A percentile compares a stretch with the other conserved stretches of the same genome.
Evolutionary conservation across 2,888 invertebrate species (phyloP).

Genomic region (Netelia melanura): DNA sequence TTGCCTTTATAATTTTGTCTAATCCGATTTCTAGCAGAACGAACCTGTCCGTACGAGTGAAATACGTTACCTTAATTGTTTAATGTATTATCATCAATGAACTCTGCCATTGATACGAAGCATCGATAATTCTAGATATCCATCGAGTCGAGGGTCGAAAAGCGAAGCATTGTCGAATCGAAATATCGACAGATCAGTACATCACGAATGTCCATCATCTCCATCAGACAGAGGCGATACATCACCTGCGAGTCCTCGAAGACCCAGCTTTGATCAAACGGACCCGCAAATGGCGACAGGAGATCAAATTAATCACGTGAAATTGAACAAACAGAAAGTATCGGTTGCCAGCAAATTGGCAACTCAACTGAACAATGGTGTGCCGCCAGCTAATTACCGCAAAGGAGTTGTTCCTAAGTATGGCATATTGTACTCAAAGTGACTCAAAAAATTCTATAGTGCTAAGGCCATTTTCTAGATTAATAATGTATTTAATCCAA

Average conservation of each 20-base stretch:
- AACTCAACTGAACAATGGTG: constrained; percentile 74
- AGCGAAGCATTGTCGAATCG: constrained; percentile 23
- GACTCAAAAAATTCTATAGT: background rate
- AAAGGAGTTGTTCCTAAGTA: constrained; percentile 84
- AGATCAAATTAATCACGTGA: constrained; percentile 71
- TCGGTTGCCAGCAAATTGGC: constrained; percentile 75
- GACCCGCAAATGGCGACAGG: constrained; percentile 60
- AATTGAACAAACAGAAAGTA: constrained; percentile 76
- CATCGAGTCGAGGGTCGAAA: constrained; percentile 73
- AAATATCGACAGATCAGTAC: constrained; percentile 38
- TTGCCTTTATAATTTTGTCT: no score
- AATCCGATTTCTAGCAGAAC: no score
- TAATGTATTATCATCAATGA: no score
- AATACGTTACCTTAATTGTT: no score
- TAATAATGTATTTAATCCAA: background rate
- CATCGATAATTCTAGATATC: constrained; percentile 74
- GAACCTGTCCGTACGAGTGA: no score
- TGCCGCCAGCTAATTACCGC: constrained; percentile 83
- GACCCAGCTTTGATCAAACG: constrained; percentile 53
- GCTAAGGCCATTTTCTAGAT: no score
- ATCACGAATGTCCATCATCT: constrained; percentile 24
- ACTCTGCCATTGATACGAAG: no score
- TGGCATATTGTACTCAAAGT: constrained; percentile 63
- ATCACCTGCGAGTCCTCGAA: constrained; percentile 45
- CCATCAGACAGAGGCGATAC: constrained; percentile 72